Conservation (phyloP, 1,140 invertebrate species). For the Diachasma alloeum region DNA sequence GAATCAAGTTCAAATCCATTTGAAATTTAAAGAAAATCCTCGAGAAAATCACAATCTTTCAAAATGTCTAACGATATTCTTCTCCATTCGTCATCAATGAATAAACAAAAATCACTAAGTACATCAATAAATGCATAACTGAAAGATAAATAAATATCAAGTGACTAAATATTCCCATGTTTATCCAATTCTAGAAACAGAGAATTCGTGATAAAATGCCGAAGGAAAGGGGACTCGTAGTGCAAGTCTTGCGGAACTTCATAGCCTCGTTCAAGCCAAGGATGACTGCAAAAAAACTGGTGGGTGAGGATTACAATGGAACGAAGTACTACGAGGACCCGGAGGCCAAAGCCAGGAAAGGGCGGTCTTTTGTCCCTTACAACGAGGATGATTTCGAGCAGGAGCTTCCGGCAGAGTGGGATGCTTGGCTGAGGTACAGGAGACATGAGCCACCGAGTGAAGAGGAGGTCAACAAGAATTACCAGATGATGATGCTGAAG, state of each 20-base stretch:
- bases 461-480: slow-evolving; percentile 77
- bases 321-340: slow-evolving; percentile 85
- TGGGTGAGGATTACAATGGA: slow-evolving; percentile 79
- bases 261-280: slow-evolving; percentile 69
- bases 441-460: slow-evolving; percentile 73
- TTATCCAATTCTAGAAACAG: too few species aligned
- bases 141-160: too few species aligned
- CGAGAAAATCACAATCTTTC: too few species aligned
- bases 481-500: slow-evolving; percentile 74
- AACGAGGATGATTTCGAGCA: slow-evolving; percentile 71
- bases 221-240: slow-evolving; percentile 45
- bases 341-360: slow-evolving; percentile 69
- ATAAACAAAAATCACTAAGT: too few species aligned
- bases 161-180: background rate
- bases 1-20: too few species aligned
- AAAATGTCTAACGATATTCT: too few species aligned
- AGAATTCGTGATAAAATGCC: slow-evolving; percentile 46
- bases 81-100: too few species aligned
- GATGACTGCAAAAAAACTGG: slow-evolving; percentile 52
- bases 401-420: slow-evolving; percentile 84
- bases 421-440: slow-evolving; percentile 80
- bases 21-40: too few species aligned
- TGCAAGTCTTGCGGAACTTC: slow-evolving; percentile 64
- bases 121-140: too few species aligned
- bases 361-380: slow-evolving; percentile 76